These are phyloP conservation scores for Euzetes globulus DNA, from an alignment of 2,888 invertebrate genomes.

Conservation along the genomic window DNA sequence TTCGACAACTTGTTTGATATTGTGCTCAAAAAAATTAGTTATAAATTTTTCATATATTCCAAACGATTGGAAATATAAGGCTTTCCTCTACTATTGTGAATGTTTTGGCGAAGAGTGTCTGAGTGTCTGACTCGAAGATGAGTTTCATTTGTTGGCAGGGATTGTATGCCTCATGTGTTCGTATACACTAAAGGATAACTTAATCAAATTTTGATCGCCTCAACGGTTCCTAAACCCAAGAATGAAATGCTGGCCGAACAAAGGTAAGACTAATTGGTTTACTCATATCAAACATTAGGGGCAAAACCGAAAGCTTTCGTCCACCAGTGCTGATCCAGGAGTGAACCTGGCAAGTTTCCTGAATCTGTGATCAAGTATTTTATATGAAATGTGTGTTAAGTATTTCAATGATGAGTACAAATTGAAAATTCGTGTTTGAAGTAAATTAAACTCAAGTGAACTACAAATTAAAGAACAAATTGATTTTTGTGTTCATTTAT, in stretches of 20 bases:
- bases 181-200: conserved; percentile 15
- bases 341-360: too few species aligned
- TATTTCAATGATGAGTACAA: neutral
- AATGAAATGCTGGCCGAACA: neutral
- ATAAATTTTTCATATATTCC: conserved; percentile 3
- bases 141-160: neutral
- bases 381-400: too few species aligned
- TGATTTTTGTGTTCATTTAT: neutral
- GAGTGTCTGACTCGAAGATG: neutral
- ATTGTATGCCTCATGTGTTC: conserved; percentile 8
- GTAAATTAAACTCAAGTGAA: neutral
- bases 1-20: neutral
- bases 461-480: neutral
- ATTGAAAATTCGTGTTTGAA: neutral
- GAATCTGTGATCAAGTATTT: too few species aligned
- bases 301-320: neutral
- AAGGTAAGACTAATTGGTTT: conserved; percentile 7
- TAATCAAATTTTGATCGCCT: neutral
- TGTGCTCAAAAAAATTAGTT: neutral
- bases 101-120: neutral
- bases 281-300: neutral
- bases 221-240: neutral
- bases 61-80: neutral
- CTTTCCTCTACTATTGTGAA: neutral
- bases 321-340: neutral